Base-by-base conservation (phyloP, 1,140 invertebrate genomes). In the Oncopeltus fasciatus region DNA sequence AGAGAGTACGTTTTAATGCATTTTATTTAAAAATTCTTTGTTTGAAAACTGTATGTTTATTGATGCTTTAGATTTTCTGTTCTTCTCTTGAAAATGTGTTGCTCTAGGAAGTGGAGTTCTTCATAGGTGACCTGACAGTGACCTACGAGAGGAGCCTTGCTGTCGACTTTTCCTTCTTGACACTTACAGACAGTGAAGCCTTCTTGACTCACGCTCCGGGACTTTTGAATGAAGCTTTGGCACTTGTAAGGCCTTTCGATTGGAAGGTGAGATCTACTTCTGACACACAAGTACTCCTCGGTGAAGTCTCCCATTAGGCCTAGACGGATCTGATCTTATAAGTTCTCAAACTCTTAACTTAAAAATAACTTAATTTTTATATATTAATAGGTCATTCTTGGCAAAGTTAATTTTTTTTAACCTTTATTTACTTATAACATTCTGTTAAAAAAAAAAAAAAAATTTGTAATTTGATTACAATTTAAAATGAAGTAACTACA, bases 141-240 rank as follows among this genome's bases (percentile, higher is more conserved):
- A 84, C 82, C 1, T 82, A 80, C 75, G 83, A 85, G 67, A 71
- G 83, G 20, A 76, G 78, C 5, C 78, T 80, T 65, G 81, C 78
- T 1, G 80, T 84, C 0, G 83, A 86, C 67, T 86, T 85, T 72
- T 83, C 83, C 0, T 85, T 85, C 67, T 74, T 84, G 47, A 85
- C 83, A 0, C 70, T 85, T 11, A 82, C 82, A 0, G 84, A 86
- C 67, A 84, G 81, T 49, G 83, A 82, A 12, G 83, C 83, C 0
- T 86, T 86, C 69, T 73, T 84, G 0, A 85, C 83, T 1, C 83
- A 85, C 65, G 81, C 83, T 0, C 83, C 83, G 0, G 78, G 81
- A 12, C 77, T 76, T 51, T 72, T 86, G 1, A 85, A 83, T 66
- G 83, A 86, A 69, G 83, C 83, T 2, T 68, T 85, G 12, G 83